Evolutionary conservation across 2,113 vertebrate genomes (phyloP).

Genomic region (Vireo altiloquus): DNA sequence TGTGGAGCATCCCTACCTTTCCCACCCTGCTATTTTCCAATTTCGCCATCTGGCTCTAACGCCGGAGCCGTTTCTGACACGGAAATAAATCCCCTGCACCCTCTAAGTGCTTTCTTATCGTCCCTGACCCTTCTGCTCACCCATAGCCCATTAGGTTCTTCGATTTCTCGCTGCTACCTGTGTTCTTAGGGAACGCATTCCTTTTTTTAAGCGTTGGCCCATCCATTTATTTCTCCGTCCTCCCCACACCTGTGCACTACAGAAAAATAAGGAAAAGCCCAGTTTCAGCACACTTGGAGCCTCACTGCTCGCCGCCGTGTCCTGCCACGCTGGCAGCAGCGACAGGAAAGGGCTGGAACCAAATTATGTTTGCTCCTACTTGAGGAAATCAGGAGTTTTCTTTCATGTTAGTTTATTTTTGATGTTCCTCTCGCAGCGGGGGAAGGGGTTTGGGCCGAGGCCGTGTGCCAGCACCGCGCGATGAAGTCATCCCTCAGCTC

Average conservation of each 20-base stretch:
- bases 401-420: not conserved
- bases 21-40: not conserved
- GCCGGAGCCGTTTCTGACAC: not conserved
- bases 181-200: not conserved
- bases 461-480: not conserved
- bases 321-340: not conserved
- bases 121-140: constrained; percentile 3
- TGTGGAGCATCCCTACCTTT: not conserved
- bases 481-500: not conserved
- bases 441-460: not conserved
- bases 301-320: not conserved
- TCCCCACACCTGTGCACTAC: not conserved
- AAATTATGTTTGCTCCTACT: not conserved
- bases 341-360: not conserved
- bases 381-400: not conserved
- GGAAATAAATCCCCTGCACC: not conserved
- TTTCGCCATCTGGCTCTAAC: not conserved
- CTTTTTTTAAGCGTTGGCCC: not conserved
- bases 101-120: constrained; percentile 13
- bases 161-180: not conserved
- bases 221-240: not conserved
- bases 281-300: not conserved
- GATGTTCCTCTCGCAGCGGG: not conserved
- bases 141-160: constrained; percentile 1
- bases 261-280: not conserved